A percentile compares a stretch with the other conserved stretches of the same genome.
These are phyloP conservation scores for Drosophila pullipes DNA, from an alignment of 2,888 invertebrate genomes.

Conservation along the genomic window DNA sequence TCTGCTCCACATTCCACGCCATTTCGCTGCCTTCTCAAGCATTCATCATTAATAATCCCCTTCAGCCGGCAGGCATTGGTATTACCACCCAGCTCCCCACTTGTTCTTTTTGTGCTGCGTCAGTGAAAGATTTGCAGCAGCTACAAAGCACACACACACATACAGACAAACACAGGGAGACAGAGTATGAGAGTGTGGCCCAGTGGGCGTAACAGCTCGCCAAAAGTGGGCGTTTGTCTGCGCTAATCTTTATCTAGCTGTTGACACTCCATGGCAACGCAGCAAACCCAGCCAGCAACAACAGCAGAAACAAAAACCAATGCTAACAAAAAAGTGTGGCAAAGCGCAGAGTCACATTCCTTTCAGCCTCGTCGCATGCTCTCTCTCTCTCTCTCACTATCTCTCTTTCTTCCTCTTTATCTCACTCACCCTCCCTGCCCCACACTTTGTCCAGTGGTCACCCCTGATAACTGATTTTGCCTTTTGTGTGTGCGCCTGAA, in stretches of 20 bases:
- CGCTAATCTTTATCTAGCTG: constrained; percentile 82
- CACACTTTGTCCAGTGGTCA: constrained; percentile 15
- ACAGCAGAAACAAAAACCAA: constrained; percentile 33
- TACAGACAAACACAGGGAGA: constrained; percentile 3
- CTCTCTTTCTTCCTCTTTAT: neutral
- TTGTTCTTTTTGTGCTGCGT: constrained; percentile 74
- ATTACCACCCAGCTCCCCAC: neutral
- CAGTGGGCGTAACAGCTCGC: constrained; percentile 71
- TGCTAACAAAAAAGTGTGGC: constrained; percentile 53
- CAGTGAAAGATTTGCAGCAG: constrained; percentile 76
- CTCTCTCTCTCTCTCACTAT: neutral
- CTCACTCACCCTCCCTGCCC: neutral
- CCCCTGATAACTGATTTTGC: constrained; percentile 35
- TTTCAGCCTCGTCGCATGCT: constrained; percentile 35
- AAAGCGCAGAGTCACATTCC: constrained; percentile 73
- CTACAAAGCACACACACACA: constrained; percentile 32
- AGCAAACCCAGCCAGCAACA: constrained; percentile 57
- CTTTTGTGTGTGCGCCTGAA: constrained; percentile 38
- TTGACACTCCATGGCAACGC: constrained; percentile 81
- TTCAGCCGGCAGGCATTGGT: constrained; percentile 48
- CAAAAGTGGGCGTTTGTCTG: constrained; percentile 80
- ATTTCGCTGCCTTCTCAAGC: constrained; percentile 79
- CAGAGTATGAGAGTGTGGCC: constrained; percentile 53
- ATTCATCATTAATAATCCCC: constrained; percentile 78
- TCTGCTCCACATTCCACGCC: constrained; percentile 68